A percentile compares a stretch with the other conserved stretches of the same genome.
These are phyloP conservation scores for Vimba vimba DNA, from an alignment of 2,113 vertebrate genomes.

Conservation along the genomic window DNA sequence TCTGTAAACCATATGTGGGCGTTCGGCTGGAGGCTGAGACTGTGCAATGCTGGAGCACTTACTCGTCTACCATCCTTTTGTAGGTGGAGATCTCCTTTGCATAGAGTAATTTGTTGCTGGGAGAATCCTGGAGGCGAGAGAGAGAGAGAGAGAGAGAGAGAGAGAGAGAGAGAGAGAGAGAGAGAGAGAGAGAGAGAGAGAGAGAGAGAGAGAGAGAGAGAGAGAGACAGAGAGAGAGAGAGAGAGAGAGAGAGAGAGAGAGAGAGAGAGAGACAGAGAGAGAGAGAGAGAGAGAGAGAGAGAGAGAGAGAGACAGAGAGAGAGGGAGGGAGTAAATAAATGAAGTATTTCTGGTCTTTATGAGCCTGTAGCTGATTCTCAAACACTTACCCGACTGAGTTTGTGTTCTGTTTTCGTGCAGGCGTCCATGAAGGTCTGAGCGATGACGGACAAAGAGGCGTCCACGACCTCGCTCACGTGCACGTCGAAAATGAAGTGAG, in stretches of 20 bases:
- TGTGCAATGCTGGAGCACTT: slow-evolving; percentile 66
- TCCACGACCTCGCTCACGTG: slow-evolving; percentile 97
- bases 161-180: background rate
- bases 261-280: no score
- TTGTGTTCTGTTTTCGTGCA: slow-evolving; percentile 99
- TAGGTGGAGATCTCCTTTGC: slow-evolving; percentile 98
- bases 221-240: background rate
- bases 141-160: background rate
- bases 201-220: background rate
- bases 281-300: background rate
- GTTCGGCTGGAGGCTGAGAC: slow-evolving; percentile 8
- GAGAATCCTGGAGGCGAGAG: slow-evolving; percentile 85
- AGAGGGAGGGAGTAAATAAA: background rate
- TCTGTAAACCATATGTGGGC: slow-evolving; percentile 18
- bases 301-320: background rate
- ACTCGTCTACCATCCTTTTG: slow-evolving; percentile 99
- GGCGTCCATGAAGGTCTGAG: slow-evolving; percentile 99
- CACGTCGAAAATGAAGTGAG: slow-evolving; percentile 96
- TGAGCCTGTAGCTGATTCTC: background rate
- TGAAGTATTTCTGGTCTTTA: background rate
- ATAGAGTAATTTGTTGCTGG: slow-evolving; percentile 98
- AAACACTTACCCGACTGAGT: slow-evolving; percentile 89
- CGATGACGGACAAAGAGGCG: slow-evolving; percentile 95
- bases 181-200: no score
- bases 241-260: background rate